These are phyloP conservation scores for Carapus acus DNA, from an alignment of 2,797 vertebrate genomes.

Conservation along the genomic window DNA sequence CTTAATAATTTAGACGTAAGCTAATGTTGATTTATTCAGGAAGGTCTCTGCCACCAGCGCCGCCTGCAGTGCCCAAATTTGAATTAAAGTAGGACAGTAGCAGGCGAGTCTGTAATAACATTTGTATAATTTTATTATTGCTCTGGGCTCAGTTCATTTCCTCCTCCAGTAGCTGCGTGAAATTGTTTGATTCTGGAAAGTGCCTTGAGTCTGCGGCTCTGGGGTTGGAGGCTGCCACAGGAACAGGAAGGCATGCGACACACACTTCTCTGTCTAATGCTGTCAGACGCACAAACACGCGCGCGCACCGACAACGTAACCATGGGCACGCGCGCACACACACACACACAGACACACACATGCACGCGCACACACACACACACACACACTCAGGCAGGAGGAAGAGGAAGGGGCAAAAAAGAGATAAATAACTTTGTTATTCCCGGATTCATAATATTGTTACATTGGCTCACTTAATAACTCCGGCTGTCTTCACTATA, in stretches of 20 bases:
- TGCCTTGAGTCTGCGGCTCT: conserved; percentile 94
- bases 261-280: conserved; percentile 68
- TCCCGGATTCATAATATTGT: conserved; percentile 67
- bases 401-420: background rate
- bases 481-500: conserved; percentile 64
- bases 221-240: conserved; percentile 81
- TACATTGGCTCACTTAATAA: conserved; percentile 74
- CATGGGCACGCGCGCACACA: conserved; percentile 8
- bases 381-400: conserved; percentile 25
- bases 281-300: conserved; percentile 62
- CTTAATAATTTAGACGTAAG: conserved; percentile 99
- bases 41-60: conserved; percentile 89
- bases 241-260: conserved; percentile 81
- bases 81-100: conserved; percentile 99
- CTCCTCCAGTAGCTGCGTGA: conserved; percentile 97
- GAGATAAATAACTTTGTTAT: conserved; percentile 72
- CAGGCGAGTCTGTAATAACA: conserved; percentile 99
- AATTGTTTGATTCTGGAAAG: conserved; percentile 97
- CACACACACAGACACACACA: conserved; percentile 25
- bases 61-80: conserved; percentile 90
- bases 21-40: conserved; percentile 99
- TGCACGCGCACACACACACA: conserved; percentile 6
- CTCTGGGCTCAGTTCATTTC: conserved; percentile 99
- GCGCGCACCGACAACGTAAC: conserved; percentile 23
- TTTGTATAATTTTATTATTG: conserved; percentile 99